Evolutionary conservation across 1,140 invertebrate genomes (phyloP).

Genomic region (Linepithema humile): DNA sequence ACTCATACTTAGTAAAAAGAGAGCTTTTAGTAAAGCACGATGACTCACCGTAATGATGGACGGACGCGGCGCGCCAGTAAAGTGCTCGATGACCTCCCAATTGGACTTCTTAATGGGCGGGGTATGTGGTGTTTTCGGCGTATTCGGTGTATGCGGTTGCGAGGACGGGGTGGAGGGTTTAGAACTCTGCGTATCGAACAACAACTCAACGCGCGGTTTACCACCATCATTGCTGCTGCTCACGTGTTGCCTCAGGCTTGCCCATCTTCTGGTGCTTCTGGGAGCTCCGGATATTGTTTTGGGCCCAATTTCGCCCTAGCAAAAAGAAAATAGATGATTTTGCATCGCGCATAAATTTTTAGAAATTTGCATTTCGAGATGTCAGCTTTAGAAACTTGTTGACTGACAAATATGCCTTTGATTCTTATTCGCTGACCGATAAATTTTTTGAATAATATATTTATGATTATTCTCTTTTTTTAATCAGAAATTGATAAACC

Average conservation of each 20-base stretch:
- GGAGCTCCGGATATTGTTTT: slow-evolving; percentile 73
- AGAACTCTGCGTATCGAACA: slow-evolving; percentile 79
- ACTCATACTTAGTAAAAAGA: too few species aligned
- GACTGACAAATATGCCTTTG: too few species aligned
- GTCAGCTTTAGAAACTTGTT: too few species aligned
- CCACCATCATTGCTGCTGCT: slow-evolving; percentile 71
- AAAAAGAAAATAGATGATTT: slow-evolving; percentile 1
- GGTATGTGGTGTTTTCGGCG: slow-evolving; percentile 83
- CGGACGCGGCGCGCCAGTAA: slow-evolving; percentile 85
- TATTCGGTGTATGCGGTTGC: slow-evolving; percentile 79
- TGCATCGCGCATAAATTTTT: too few species aligned
- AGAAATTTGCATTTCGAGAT: too few species aligned
- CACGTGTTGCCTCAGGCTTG: slow-evolving; percentile 83
- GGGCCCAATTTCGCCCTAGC: slow-evolving; percentile 73
- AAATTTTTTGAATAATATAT: too few species aligned
- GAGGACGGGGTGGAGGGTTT: slow-evolving; percentile 78
- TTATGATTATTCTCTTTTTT: too few species aligned
- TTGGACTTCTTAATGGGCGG: slow-evolving; percentile 90
- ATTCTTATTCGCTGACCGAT: too few species aligned
- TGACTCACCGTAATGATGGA: slow-evolving; percentile 79
- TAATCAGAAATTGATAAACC: too few species aligned
- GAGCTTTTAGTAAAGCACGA: background rate
- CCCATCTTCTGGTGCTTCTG: slow-evolving; percentile 82
- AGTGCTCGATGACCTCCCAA: slow-evolving; percentile 95
- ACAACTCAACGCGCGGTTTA: slow-evolving; percentile 74